Evolutionary conservation across 2,888 invertebrate genomes (phyloP), one percentile per base, ranked within the genome.

Genomic region (Plusia festucae): DNA sequence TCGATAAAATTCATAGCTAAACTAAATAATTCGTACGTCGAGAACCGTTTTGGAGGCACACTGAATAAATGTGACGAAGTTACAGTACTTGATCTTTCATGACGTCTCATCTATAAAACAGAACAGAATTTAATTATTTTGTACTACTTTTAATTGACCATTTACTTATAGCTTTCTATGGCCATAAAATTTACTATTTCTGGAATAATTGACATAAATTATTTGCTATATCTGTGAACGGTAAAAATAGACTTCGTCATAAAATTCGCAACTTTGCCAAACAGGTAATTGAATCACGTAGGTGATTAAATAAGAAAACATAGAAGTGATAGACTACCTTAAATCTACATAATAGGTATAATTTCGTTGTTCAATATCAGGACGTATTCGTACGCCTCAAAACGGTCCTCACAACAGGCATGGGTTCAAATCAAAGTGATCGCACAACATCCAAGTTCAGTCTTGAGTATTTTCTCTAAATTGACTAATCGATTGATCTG

Each of bases 391-490:
- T 27, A 8, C 53, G 27, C 0, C 49, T 15, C 49, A 70, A 60
- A 65, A 70, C 64, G 64, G 55, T 18, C 68, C 58, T 63, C 65
- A 22, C 9, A 13, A 53, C 18, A 68, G 73, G 73, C 68, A 58
- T 66, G 76, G 57, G 70, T 53, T 53, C 9, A 68, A 78, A 73
- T 15, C 24, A 79, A 70, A 68, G 7, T 66, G 65, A 61, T 70
- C 65, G 60, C 86, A 88, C 88, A 86, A 88, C 89, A 89, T 86
- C 81, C 90, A 90, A 85, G 79, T 89, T 93, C 93, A 93, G 94
- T 94, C 94, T 94, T 94, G 85, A 90, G 85, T 90, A 89, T 89
- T 88, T 89, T 85, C 79, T 83, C 88, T 93, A 93, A 93, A 93
- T 93, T 93, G 93, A 93, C 93, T 89, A 90, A 88, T 88, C 82